These are phyloP conservation scores for Cichladusa arquata DNA, from an alignment of 2,113 vertebrate genomes.

Conservation along the genomic window DNA sequence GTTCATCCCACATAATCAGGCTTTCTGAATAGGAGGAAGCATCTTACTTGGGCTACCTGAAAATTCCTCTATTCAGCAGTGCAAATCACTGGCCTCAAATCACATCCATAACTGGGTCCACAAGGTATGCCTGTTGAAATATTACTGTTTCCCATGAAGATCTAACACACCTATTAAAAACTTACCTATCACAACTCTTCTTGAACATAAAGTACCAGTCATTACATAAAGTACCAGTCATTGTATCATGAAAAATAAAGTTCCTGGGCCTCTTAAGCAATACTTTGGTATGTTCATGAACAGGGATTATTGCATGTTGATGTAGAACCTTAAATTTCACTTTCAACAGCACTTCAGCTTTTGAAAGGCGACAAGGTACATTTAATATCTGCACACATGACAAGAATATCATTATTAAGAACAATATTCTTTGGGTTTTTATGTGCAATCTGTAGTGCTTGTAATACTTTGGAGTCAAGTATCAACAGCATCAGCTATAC, in stretches of 20 bases:
- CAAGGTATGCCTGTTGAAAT: neutral
- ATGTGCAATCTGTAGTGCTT: slow-evolving; percentile 69
- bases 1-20: neutral
- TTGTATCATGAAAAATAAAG: neutral
- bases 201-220: neutral
- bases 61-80: neutral
- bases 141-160: neutral
- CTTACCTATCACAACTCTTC: neutral
- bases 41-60: neutral
- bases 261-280: neutral
- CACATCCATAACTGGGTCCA: fast-evolving
- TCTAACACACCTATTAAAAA: neutral
- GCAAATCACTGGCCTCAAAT: neutral
- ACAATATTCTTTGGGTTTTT: slow-evolving; percentile 83
- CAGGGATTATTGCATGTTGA: fast-evolving
- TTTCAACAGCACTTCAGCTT: slow-evolving; percentile 79
- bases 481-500: neutral
- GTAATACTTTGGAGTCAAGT: neutral
- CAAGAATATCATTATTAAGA: slow-evolving; percentile 71
- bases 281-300: neutral
- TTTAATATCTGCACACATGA: slow-evolving; percentile 80
- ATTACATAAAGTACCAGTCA: neutral
- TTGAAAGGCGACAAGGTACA: slow-evolving; percentile 88
- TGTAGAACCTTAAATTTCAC: slow-evolving; percentile 87
- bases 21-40: neutral